Conservation (phyloP, 1,140 invertebrate genomes). For the Cepaea nemoralis region DNA sequence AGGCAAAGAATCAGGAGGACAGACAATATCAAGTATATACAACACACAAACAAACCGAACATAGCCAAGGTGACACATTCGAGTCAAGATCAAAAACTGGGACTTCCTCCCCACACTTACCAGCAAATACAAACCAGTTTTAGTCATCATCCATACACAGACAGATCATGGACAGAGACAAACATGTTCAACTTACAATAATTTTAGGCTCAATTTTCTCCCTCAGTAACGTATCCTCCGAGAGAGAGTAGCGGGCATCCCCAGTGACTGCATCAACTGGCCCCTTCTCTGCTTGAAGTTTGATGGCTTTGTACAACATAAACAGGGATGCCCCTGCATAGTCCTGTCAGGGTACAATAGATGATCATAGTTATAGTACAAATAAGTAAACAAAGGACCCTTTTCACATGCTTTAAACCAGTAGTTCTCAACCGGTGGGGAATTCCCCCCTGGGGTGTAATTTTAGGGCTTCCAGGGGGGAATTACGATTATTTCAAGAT, state of each 20-base stretch:
- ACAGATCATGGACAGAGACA: too few relatives aligned
- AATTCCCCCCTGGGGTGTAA: too few relatives aligned
- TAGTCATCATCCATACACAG: too few relatives aligned
- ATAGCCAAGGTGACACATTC: too few relatives aligned
- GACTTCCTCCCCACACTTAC: too few relatives aligned
- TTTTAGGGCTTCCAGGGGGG: too few relatives aligned
- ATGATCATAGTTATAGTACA: neutral
- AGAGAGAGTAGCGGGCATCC: constrained; percentile 96
- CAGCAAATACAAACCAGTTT: too few relatives aligned
- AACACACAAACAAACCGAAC: too few relatives aligned
- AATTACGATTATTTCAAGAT: too few relatives aligned
- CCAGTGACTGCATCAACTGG: constrained; percentile 97
- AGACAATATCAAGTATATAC: too few relatives aligned
- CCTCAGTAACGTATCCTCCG: constrained; percentile 97
- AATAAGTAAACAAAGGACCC: neutral
- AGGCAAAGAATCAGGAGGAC: too few relatives aligned
- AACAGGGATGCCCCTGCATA: constrained; percentile 97
- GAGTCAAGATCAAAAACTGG: too few relatives aligned
- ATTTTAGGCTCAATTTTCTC: constrained; percentile 96
- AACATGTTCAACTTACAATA: constrained; percentile 81
- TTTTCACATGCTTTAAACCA: neutral
- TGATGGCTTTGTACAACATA: constrained; percentile 97
- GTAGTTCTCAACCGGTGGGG: neutral
- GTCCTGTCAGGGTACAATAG: constrained; percentile 76
- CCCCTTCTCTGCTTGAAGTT: constrained; percentile 99